These are phyloP conservation scores for Spea multiplicata DNA, from an alignment of 2,113 vertebrate genomes.

Conservation along the genomic window DNA sequence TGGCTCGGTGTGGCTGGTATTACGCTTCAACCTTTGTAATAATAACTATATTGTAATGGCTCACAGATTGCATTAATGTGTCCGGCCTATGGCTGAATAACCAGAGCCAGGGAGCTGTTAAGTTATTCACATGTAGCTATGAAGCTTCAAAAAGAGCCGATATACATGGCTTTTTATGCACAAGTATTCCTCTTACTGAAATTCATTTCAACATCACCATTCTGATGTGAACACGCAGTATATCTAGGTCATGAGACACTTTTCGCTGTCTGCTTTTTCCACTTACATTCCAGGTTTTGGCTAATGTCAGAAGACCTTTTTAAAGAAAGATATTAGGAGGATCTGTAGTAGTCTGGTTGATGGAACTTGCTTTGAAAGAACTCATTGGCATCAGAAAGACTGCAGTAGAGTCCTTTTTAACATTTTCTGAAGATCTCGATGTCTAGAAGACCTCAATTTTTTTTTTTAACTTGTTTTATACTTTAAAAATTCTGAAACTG, in stretches of 20 bases:
- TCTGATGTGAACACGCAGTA: slow-evolving; percentile 26
- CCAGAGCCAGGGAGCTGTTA: slow-evolving; percentile 12
- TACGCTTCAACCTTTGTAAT: slow-evolving; percentile 17
- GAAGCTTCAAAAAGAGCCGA: slow-evolving; percentile 3
- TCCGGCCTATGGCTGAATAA: slow-evolving; percentile 23
- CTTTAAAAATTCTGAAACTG: slow-evolving; percentile 18
- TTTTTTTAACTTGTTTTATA: neutral
- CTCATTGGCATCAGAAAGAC: slow-evolving; percentile 23
- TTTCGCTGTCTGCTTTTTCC: slow-evolving; percentile 35
- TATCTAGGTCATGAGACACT: slow-evolving; percentile 35
- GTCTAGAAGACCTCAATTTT: slow-evolving; percentile 14
- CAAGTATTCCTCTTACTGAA: slow-evolving; percentile 20
- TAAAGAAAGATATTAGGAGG: slow-evolving; percentile 6
- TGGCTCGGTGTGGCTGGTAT: slow-evolving; percentile 10
- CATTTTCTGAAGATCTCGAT: slow-evolving; percentile 34
- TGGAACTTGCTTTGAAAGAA: slow-evolving; percentile 34
- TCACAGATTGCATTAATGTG: slow-evolving; percentile 28
- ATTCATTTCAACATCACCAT: slow-evolving; percentile 32
- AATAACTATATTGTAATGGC: slow-evolving; percentile 28
- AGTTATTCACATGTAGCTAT: slow-evolving; percentile 32
- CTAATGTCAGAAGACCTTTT: slow-evolving; percentile 28
- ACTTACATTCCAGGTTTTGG: slow-evolving; percentile 33
- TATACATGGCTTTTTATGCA: slow-evolving; percentile 24
- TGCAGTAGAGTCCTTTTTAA: slow-evolving; percentile 24
- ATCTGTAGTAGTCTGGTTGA: slow-evolving; percentile 7